A percentile compares a stretch with the other conserved stretches of the same genome.
These are phyloP conservation scores for Dolichoris vasculosae DNA, from an alignment of 1,140 invertebrate species.

Conservation along the genomic window DNA sequence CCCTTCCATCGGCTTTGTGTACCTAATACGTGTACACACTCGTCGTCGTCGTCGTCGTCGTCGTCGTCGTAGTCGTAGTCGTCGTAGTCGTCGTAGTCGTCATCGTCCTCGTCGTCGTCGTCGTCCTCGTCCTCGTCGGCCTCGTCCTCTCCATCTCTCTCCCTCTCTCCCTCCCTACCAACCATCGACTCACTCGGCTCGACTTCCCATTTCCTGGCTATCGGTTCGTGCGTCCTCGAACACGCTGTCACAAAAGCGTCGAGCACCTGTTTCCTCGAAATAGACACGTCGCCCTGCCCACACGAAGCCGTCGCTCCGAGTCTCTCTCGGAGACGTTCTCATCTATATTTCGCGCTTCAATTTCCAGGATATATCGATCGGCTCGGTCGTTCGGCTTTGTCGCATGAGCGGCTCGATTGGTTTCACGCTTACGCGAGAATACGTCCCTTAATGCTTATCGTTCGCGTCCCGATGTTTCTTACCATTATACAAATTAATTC, in stretches of 20 bases:
- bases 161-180: not conserved
- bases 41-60: too few relatives aligned
- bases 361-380: constrained; percentile 23
- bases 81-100: too few relatives aligned
- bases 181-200: not conserved
- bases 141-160: not conserved
- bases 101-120: too few relatives aligned
- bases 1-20: constrained; percentile 50
- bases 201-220: constrained; percentile 41
- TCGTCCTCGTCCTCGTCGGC: too few relatives aligned
- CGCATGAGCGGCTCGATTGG: not conserved
- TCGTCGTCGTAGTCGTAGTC: too few relatives aligned
- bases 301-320: not conserved
- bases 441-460: not conserved
- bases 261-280: constrained; percentile 66
- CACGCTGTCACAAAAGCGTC: constrained; percentile 70
- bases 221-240: constrained; percentile 57
- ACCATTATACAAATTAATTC: not conserved
- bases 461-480: not conserved
- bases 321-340: not conserved
- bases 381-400: constrained; percentile 9
- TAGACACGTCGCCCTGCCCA: constrained; percentile 65
- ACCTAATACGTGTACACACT: constrained; percentile 43
- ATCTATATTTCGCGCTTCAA: constrained; percentile 36
- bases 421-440: not conserved